phyloP scores from a whole-genome alignment of 2,888 invertebrate species.

The Thymelicus sylvestris region DNA sequence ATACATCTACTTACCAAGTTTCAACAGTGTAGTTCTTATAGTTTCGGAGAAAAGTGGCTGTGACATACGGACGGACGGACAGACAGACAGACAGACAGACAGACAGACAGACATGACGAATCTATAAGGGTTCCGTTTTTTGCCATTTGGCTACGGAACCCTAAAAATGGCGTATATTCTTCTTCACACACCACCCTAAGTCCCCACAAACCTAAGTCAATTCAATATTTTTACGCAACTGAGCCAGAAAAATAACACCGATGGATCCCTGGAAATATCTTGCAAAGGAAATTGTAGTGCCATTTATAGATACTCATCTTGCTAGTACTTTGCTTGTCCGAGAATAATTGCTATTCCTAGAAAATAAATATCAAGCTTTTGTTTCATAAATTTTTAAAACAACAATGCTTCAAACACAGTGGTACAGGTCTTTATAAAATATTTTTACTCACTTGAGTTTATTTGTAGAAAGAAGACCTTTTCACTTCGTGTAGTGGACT shows the following conservation, averaged over 20 bases:
- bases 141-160: too few relatives aligned
- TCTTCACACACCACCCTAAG: background rate
- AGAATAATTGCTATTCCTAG: background rate
- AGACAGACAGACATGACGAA: too few relatives aligned
- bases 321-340: background rate
- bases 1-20: too few relatives aligned
- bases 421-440: background rate
- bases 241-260: slow-evolving; percentile 8
- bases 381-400: background rate
- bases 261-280: slow-evolving; percentile 14
- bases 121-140: too few relatives aligned
- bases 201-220: background rate
- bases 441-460: background rate
- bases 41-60: too few relatives aligned
- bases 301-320: slow-evolving; percentile 6
- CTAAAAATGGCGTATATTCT: background rate
- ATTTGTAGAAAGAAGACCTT: too few relatives aligned
- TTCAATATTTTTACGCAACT: slow-evolving; percentile 15
- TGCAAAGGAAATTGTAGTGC: slow-evolving; percentile 11
- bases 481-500: too few relatives aligned
- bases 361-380: slow-evolving; percentile 9
- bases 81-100: too few relatives aligned
- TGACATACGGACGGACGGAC: too few relatives aligned
- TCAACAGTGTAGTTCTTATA: too few relatives aligned
- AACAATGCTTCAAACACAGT: background rate